These are phyloP conservation scores for Pygathrix nemaeus DNA, from an alignment of 2,113 vertebrate species.

Conservation along the genomic window DNA sequence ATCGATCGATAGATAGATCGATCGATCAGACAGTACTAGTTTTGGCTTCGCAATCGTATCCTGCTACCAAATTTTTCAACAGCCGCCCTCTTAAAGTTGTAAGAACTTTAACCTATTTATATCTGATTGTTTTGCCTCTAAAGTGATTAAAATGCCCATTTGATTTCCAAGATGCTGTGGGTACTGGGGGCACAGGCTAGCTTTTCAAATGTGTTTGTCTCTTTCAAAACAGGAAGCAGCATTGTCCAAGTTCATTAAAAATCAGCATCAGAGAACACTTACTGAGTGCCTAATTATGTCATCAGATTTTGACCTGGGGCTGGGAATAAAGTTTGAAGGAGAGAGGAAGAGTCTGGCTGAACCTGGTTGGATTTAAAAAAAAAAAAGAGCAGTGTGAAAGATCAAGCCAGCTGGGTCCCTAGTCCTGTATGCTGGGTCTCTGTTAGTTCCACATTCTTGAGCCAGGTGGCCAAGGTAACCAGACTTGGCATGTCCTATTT, in stretches of 20 bases:
- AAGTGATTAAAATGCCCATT: conserved; percentile 43
- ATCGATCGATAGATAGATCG: not conserved
- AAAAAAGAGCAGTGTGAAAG: not conserved
- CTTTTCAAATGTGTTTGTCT: conserved; percentile 39
- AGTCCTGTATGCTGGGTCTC: not conserved
- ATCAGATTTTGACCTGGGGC: conserved; percentile 31
- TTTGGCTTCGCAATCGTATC: not conserved
- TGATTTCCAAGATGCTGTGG: conserved; percentile 33
- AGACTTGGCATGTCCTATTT: not conserved
- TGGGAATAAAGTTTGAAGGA: conserved; percentile 18
- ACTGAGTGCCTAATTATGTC: conserved; percentile 27
- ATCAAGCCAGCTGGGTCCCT: not conserved
- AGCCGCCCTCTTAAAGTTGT: not conserved
- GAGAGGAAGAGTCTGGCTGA: not conserved
- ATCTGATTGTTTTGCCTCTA: conserved; percentile 12
- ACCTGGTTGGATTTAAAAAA: not conserved
- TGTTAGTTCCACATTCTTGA: not conserved
- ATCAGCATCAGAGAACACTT: conserved; percentile 25
- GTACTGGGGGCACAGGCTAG: not conserved
- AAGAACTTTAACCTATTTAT: conserved; percentile 40
- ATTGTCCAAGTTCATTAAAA: conserved; percentile 61
- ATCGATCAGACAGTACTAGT: not conserved
- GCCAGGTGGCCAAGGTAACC: not conserved
- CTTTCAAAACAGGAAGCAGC: conserved; percentile 66
- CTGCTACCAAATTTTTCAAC: not conserved